A percentile compares a stretch with the other conserved stretches of the same genome.
phyloP scores from a whole-genome alignment of 2,113 vertebrate genomes.

The Turdus rufiventris region DNA sequence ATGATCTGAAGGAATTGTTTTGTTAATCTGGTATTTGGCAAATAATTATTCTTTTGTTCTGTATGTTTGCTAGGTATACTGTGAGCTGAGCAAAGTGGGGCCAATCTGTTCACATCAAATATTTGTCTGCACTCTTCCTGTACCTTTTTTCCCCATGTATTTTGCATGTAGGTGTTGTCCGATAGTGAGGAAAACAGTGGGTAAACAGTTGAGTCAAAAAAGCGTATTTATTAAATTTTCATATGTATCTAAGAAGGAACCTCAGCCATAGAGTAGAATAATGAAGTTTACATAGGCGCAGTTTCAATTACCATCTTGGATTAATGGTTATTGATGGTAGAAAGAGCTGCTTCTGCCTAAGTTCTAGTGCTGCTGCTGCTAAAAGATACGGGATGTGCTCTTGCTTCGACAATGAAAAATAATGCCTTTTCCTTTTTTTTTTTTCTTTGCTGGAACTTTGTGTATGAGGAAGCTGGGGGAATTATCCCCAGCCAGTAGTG shows the following conservation, averaged over 20 bases:
- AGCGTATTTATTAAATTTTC: constrained; percentile 3
- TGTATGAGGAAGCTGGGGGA: not conserved
- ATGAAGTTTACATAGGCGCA: not conserved
- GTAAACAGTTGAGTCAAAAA: constrained; percentile 21
- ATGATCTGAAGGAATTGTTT: not conserved
- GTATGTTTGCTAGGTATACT: not conserved
- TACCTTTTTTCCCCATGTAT: not conserved
- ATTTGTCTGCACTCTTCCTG: constrained; percentile 19
- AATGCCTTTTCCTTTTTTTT: not conserved
- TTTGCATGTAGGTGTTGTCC: constrained; percentile 20
- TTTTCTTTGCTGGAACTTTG: not conserved
- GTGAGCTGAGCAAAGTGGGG: constrained; percentile 12
- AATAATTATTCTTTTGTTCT: constrained; percentile 14
- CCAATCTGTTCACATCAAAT: constrained; percentile 30
- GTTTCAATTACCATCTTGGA: constrained; percentile 15
- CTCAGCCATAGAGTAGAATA: not conserved
- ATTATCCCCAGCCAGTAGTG: not conserved
- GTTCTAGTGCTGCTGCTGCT: not conserved
- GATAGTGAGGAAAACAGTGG: constrained; percentile 9
- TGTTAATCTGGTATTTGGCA: not conserved
- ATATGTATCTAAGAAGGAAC: not conserved
- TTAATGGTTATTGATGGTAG: not conserved
- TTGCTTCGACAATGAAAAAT: not conserved
- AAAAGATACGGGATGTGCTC: not conserved
- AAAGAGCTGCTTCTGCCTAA: not conserved